Evolutionary conservation across 2,797 vertebrate species (phyloP), one percentile per base, ranked within the genome.

Genomic region (Pristis pectinata): DNA sequence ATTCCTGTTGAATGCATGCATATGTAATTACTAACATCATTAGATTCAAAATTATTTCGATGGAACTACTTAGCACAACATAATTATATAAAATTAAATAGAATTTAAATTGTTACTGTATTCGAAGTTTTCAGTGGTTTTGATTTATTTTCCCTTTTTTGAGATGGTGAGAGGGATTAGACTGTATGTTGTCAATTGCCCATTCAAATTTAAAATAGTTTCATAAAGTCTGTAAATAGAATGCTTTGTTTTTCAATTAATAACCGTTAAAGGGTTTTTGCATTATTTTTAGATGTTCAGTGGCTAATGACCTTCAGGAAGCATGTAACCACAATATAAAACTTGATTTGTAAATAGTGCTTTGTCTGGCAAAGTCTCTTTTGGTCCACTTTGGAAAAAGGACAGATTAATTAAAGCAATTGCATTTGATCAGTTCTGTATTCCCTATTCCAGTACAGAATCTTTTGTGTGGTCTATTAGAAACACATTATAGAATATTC

Each of bases 261-360:
- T 85, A 85, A 85, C 24, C 27, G 80, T 80, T 80, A 80, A 41
- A 22, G 80, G 37, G 44, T 30, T 15, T 44, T 44, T 80, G 79
- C 7, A 0, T 80, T 80, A 79, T 80, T 80, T 80, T 44, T 80
- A 79, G 79, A 79, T 80, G 79, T 79, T 24, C 17, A 44, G 19
- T 44, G 41, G 19, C 37, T 80, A 79, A 37, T 80, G 19, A 80
- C 80, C 19, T 79, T 79, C 41, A 24, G 79, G 80, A 80, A 79
- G 41, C 41, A 80, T 24, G 79, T 80, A 80, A 80, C 80, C 37
- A 80, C 37, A 79, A 80, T 41, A 44, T 44, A 44, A 85, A 85
- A 85, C 56, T 56, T 85, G 82, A 85, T 85, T 85, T 85, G 49
- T 85, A 85, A 85, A 34, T 82, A 85, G 5, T 56, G 15, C 49